A percentile compares a stretch with the other conserved stretches of the same genome.
Conservation (phyloP, 2,113 vertebrate species). For the Pungitius pungitius region DNA sequence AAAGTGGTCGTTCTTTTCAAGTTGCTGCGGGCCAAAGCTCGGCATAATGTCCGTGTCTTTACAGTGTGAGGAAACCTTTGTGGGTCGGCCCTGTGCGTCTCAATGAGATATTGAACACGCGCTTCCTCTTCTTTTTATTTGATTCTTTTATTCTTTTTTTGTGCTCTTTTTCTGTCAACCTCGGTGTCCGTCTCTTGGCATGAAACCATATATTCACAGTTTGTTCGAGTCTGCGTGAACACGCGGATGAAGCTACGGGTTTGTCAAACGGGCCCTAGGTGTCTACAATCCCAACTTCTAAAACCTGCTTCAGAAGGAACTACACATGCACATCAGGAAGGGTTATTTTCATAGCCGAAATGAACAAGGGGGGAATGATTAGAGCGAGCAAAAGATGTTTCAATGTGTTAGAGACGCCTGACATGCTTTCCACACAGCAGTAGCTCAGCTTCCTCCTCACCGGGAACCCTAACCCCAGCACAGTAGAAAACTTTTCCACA, state of each 20-base stretch:
- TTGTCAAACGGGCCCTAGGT: not conserved
- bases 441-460: too few relatives aligned
- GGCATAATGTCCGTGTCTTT: slow-evolving; percentile 72
- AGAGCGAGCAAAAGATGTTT: slow-evolving; percentile 14
- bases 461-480: too few relatives aligned
- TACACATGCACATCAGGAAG: not conserved
- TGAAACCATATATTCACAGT: not conserved
- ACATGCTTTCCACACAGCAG: not conserved
- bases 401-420: not conserved
- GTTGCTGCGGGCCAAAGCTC: slow-evolving; percentile 63
- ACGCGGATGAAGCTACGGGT: not conserved
- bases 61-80: slow-evolving; percentile 64
- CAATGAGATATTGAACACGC: slow-evolving; percentile 25
- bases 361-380: not conserved
- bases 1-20: slow-evolving; percentile 64
- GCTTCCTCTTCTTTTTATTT: slow-evolving; percentile 1
- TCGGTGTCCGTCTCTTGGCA: not conserved
- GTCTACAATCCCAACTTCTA: too few relatives aligned
- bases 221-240: not conserved
- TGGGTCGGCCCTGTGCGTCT: slow-evolving; percentile 35
- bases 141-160: not conserved
- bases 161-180: not conserved
- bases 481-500: slow-evolving; percentile 15
- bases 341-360: not conserved
- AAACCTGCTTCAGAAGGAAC: too few relatives aligned